Base-by-base conservation (phyloP, 2,888 invertebrate genomes). In the Drosophila macrospina region DNA sequence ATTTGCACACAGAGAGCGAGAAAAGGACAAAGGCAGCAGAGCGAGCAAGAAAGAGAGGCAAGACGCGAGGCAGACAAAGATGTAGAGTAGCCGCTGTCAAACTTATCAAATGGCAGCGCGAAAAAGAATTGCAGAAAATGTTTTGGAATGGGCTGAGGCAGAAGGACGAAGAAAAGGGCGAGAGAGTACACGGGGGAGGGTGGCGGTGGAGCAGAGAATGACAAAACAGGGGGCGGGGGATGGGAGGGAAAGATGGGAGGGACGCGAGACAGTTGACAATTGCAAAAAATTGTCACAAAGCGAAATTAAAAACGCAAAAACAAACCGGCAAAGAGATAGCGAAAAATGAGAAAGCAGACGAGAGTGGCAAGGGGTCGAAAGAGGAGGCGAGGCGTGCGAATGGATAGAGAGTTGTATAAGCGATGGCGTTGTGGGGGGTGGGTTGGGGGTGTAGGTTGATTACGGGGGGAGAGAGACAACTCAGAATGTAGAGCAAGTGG, bases 281-380 rank as follows among this genome's bases (percentile, higher is more conserved):
- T 69, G 86, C 69, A 69, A 80, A 72, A 72, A 86, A 81, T 70
- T 70, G 70, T 81, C 83, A 82, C 86, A 86, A 82, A 83, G 83
- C 83, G 69, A 83, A 83, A 83, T 83, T 83, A 83, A 83, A 87
- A 83, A 82, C 88, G 83, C 79, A 86, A 88, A 82, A 83, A 81
- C 82, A 80, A 87, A 78, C 72, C 62, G 64, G 50, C 55, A 45
- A 48, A 41, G 50, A 59, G 61, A 52, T 51, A 54, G 68, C 15
- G 47, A 16, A 36, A 37, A 56, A 16, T 13, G 13, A 11, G 4
- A 45, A 26, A 44, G 36, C 10, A n/a, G 26, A n/a, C 6, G 20
- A 16, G 32, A 8, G 5, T 1, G 15, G 28, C 15, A 6, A 36
- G 15, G 26, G 16, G 13, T n/a, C 34, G 7, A 28, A 11, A 32